Evolutionary conservation across 2,888 invertebrate species (phyloP), one percentile per base, ranked within the genome.

Genomic region (Lithophane socia): DNA sequence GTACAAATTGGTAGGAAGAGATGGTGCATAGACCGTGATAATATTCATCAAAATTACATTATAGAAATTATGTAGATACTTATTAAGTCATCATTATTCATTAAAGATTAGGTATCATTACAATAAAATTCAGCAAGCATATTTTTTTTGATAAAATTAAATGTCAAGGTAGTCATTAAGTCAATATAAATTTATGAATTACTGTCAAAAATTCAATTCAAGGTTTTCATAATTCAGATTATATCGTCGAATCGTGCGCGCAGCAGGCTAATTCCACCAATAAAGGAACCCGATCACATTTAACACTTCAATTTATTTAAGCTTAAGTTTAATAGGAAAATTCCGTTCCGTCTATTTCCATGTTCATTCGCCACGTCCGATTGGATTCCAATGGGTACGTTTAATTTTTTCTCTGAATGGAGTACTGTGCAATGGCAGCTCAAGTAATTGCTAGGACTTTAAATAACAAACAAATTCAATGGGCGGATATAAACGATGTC

Each of bases 281-380:
- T 61, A 82, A 69, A 67, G n/a, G 37, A 64, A 37, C 24, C 37
- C 10, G 44, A 56, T 71, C 24, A 74, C 56, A 75, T 75, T 84
- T 74, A 65, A 82, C 73, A 83, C 82, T 88, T 88, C 85, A 89
- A 90, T 90, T 90, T 90, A 90, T 89, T 89, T 88, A 88, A 86
- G 87, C 87, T 88, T 83, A 79, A 88, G 88, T 89, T 88, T 89
- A 90, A 91, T 90, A 89, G 86, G 87, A 86, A 90, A 87, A 91
- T 86, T 87, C 87, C 84, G 16, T 84, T 49, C 73, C 79, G 60
- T 75, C 68, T 87, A 87, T 84, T 79, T 80, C 84, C 77, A 81
- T 83, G 86, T 81, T 75, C 77, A 68, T 77, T 75, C 77, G 73
- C 77, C 79, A 85, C 79, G 79, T 85, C 69, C 82, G 77, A 77